Conservation (phyloP, 2,888 invertebrate species). For the Drosophila melanosoma region DNA sequence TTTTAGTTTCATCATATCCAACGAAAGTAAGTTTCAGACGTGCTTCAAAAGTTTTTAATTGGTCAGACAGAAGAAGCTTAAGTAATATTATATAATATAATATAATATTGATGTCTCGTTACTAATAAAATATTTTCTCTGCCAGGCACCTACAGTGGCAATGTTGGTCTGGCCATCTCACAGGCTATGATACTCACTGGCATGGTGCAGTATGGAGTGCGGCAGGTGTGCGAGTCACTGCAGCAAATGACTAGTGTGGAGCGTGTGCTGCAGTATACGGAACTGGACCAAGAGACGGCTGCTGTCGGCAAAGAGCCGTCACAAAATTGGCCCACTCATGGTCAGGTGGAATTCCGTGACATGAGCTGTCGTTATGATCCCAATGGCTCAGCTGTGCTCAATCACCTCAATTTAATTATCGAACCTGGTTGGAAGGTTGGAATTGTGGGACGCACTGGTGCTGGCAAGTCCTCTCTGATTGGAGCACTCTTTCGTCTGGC, state of each 20-base stretch:
- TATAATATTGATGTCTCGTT: not conserved
- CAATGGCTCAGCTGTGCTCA: slow-evolving; percentile 89
- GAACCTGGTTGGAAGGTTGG: slow-evolving; percentile 90
- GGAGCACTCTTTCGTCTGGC: slow-evolving; percentile 92
- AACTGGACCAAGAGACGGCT: slow-evolving; percentile 87
- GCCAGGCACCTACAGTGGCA: slow-evolving; percentile 87
- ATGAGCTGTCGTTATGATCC: slow-evolving; percentile 87
- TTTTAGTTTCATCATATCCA: slow-evolving; percentile 87
- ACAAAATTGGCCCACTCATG: slow-evolving; percentile 89
- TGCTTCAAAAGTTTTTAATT: not conserved
- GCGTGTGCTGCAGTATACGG: slow-evolving; percentile 89
- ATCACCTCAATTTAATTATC: slow-evolving; percentile 89
- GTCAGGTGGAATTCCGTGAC: slow-evolving; percentile 86
- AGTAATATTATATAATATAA: not conserved
- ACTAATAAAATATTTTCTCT: not conserved
- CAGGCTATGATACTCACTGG: slow-evolving; percentile 89
- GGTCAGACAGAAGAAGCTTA: not conserved
- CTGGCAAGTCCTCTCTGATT: slow-evolving; percentile 92
- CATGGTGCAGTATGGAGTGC: slow-evolving; percentile 90
- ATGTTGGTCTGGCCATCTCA: slow-evolving; percentile 89
- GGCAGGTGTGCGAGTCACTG: slow-evolving; percentile 89
- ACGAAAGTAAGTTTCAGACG: slow-evolving; percentile 86
- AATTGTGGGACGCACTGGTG: slow-evolving; percentile 93
- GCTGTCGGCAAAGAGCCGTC: slow-evolving; percentile 86
- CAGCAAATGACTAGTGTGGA: slow-evolving; percentile 91